phyloP scores from a whole-genome alignment of 2,113 vertebrate genomes.

The Orthonyx spaldingii region DNA sequence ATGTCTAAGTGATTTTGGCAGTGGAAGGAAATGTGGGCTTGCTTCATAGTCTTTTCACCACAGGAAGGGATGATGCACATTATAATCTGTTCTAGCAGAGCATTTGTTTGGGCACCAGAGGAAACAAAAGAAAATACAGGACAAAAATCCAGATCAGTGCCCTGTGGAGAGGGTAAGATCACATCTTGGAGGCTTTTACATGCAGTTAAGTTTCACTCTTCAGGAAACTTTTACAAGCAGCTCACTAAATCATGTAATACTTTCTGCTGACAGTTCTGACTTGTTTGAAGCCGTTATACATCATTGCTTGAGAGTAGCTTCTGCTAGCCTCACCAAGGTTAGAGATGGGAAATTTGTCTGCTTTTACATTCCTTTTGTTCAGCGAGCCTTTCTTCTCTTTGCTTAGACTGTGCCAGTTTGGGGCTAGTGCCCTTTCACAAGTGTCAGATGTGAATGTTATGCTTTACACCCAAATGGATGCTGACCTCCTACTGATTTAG shows the following conservation, averaged over 20 bases:
- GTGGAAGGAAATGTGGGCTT: slow-evolving; percentile 20
- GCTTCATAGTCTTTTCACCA: neutral
- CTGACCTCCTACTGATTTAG: neutral
- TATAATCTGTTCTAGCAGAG: slow-evolving; percentile 3
- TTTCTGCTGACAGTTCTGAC: neutral
- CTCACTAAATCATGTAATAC: neutral
- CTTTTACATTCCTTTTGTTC: neutral
- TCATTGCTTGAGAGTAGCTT: neutral
- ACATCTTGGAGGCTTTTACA: neutral
- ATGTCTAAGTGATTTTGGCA: slow-evolving; percentile 56
- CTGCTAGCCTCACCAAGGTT: neutral
- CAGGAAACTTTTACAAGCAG: neutral
- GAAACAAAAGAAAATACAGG: neutral
- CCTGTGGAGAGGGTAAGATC: neutral
- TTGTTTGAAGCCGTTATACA: neutral
- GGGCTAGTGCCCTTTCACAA: neutral
- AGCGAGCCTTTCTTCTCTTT: neutral
- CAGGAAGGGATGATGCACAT: slow-evolving; percentile 18
- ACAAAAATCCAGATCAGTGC: neutral
- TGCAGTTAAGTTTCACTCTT: neutral
- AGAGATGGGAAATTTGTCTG: neutral
- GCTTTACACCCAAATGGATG: neutral
- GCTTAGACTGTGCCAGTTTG: neutral
- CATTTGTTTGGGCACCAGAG: slow-evolving; percentile 10
- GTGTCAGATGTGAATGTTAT: neutral